Evolutionary conservation across 2,888 invertebrate genomes (phyloP).

Genomic region (Protophormia terraenovae): DNA sequence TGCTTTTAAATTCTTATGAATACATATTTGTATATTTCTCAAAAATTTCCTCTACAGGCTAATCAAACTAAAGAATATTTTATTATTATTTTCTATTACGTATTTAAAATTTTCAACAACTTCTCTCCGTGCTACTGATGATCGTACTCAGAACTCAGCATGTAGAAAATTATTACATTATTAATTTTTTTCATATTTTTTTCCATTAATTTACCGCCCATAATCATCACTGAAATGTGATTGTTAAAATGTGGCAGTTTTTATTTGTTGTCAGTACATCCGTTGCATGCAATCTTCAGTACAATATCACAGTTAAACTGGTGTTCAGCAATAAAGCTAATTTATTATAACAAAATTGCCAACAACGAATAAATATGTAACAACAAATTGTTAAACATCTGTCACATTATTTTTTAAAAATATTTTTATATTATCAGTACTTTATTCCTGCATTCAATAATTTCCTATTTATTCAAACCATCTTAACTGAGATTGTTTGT

Average conservation of each 20-base stretch:
- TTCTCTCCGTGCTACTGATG: background rate
- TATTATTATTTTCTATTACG: background rate
- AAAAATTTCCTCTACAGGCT: background rate
- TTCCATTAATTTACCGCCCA: background rate
- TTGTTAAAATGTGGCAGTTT: constrained; percentile 14
- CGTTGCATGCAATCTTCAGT: background rate
- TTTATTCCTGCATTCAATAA: background rate
- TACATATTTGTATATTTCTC: background rate
- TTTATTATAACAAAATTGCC: constrained; percentile 55
- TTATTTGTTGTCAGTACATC: background rate
- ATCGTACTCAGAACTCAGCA: constrained; percentile 9
- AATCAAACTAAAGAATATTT: background rate
- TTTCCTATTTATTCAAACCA: background rate
- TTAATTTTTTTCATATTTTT: background rate
- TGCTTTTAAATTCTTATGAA: background rate
- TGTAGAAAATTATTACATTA: constrained; percentile 13
- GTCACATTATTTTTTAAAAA: constrained; percentile 56
- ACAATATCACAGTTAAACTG: background rate
- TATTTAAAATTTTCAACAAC: background rate
- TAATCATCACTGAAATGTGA: background rate
- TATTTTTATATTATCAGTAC: background rate
- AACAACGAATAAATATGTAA: constrained; percentile 12
- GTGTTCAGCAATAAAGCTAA: constrained; percentile 58
- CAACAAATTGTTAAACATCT: constrained; percentile 61
- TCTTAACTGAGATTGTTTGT: background rate